These are phyloP conservation scores for Empis stercorea DNA, from an alignment of 2,888 invertebrate species.

Conservation along the genomic window DNA sequence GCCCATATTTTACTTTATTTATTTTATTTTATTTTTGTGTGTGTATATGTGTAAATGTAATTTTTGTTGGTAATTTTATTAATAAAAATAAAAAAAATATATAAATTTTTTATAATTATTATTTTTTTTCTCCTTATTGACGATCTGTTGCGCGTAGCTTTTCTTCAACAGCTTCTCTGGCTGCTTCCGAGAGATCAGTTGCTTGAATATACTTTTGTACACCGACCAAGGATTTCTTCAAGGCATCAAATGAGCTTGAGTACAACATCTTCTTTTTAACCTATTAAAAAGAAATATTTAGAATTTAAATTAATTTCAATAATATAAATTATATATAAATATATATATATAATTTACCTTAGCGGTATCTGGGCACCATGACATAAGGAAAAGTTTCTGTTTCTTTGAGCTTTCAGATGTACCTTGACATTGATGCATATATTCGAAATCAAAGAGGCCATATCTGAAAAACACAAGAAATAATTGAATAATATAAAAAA, in stretches of 20 bases:
- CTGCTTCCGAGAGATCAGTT: conserved; percentile 88
- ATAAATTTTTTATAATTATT: conserved; percentile 6
- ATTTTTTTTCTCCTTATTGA: conserved; percentile 46
- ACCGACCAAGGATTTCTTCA: conserved; percentile 93
- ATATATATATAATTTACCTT: conserved; percentile 61
- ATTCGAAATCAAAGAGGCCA: conserved; percentile 95
- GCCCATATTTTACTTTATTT: no score
- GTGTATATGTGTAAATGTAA: no score
- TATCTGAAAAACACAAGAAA: conserved; percentile 43
- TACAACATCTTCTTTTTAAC: conserved; percentile 79
- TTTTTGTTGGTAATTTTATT: no score
- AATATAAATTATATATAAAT: not conserved
- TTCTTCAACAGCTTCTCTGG: conserved; percentile 85
- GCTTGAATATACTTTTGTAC: conserved; percentile 97
- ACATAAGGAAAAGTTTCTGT: conserved; percentile 95
- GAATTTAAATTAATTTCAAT: no score
- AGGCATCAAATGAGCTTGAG: conserved; percentile 92
- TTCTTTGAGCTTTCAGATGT: conserved; percentile 95
- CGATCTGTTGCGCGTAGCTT: conserved; percentile 90
- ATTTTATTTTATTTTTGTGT: no score
- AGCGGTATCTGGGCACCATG: conserved; percentile 97
- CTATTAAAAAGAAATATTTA: conserved; percentile 15
- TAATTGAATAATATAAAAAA: no score
- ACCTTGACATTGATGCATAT: conserved; percentile 94
- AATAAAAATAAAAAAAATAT: not conserved